Percentiles rank a stretch among this genome's conserved stretches.
Conservation (phyloP, 2,888 invertebrate genomes). For the Leptothorax acervorum region DNA sequence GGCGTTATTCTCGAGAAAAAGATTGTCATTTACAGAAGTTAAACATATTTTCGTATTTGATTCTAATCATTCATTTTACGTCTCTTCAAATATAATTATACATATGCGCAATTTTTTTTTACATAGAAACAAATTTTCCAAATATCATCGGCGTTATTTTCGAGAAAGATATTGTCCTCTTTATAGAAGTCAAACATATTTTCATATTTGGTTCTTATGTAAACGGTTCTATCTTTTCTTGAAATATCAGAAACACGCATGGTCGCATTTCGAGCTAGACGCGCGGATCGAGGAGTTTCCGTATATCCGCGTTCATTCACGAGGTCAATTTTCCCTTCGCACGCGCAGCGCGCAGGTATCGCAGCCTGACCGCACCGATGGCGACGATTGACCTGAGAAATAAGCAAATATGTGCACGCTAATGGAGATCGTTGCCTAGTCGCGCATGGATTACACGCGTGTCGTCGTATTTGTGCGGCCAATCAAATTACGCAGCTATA, state of each 20-base stretch:
- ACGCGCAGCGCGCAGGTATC: background rate
- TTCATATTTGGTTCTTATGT: background rate
- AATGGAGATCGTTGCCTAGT: slow-evolving; percentile 55
- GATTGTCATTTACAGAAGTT: background rate
- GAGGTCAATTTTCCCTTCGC: background rate
- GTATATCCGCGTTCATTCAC: slow-evolving; percentile 7
- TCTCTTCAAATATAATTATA: too few relatives aligned
- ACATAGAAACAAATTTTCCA: background rate
- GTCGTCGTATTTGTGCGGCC: slow-evolving; percentile 63
- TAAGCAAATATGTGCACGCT: slow-evolving; percentile 48
- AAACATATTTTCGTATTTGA: background rate
- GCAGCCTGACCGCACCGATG: slow-evolving; percentile 33
- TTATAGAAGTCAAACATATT: background rate
- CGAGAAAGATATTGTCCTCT: background rate
- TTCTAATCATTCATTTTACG: too few relatives aligned
- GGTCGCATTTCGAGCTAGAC: background rate
- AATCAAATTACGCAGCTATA: slow-evolving; percentile 74
- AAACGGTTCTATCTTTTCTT: background rate
- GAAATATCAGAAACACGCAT: background rate
- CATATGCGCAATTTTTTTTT: too few relatives aligned
- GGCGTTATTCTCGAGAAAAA: background rate
- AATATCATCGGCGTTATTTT: background rate
- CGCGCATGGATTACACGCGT: slow-evolving; percentile 67
- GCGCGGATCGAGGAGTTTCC: background rate
- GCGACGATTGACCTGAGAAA: slow-evolving; percentile 42